phyloP scores from a whole-genome alignment of 2,113 vertebrate genomes.

The Guaruba guarouba region DNA sequence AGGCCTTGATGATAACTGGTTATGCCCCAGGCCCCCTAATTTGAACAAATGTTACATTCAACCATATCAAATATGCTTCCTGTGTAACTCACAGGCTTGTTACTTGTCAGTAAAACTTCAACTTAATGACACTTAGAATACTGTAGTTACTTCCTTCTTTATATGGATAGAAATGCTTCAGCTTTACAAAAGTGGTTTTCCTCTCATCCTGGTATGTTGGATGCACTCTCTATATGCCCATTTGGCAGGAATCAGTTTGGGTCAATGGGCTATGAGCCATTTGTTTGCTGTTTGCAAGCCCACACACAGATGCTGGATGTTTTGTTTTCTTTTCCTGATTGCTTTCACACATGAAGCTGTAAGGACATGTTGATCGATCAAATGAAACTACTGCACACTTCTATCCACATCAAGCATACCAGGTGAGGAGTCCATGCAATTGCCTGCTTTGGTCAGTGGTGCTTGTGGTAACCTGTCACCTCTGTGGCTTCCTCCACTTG shows the following conservation, averaged over 20 bases:
- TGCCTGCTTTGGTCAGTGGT: neutral
- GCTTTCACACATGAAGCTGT: neutral
- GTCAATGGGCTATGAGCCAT: neutral
- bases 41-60: neutral
- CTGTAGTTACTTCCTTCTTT: neutral
- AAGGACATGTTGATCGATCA: neutral
- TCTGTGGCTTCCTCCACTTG: neutral
- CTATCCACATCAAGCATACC: accelerated
- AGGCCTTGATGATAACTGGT: neutral
- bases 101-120: neutral
- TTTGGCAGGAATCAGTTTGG: neutral
- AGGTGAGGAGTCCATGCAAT: neutral
- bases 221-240: neutral
- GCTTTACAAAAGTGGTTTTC: neutral
- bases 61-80: neutral
- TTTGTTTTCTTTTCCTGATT: neutral
- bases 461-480: neutral
- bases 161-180: neutral
- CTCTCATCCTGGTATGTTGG: neutral
- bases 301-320: neutral
- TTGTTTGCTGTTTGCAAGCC: neutral
- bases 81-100: neutral
- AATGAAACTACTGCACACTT: neutral
- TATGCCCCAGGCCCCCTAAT: neutral
- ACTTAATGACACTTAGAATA: neutral